phyloP scores from a whole-genome alignment of 2,797 vertebrate genomes.

The Rhinogobio ventralis region DNA sequence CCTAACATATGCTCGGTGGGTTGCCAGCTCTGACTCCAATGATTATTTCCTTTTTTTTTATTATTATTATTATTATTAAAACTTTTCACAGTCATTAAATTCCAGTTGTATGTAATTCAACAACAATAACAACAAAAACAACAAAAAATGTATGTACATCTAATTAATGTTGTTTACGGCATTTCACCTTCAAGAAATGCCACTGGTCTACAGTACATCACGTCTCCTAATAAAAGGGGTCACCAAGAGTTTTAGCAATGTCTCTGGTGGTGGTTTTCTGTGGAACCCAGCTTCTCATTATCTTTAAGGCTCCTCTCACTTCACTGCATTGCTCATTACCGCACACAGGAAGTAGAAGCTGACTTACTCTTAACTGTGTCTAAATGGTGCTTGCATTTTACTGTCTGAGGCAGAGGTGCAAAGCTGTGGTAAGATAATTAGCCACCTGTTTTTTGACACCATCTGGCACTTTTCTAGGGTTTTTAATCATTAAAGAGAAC shows the following conservation, averaged over 20 bases:
- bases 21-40: neutral
- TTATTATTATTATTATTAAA: neutral
- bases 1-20: neutral
- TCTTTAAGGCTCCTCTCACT: slow-evolving; percentile 75
- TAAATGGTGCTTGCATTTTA: slow-evolving; percentile 58
- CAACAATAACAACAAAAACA: neutral
- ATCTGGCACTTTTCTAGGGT: slow-evolving; percentile 62
- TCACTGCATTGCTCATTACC: slow-evolving; percentile 76
- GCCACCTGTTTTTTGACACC: slow-evolving; percentile 61
- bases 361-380: slow-evolving; percentile 49
- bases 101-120: neutral
- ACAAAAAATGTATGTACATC: neutral
- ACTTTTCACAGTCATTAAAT: neutral
- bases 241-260: neutral
- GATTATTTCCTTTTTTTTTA: neutral
- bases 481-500: slow-evolving; percentile 50
- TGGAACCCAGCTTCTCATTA: slow-evolving; percentile 75
- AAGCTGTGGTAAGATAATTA: slow-evolving; percentile 65
- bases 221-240: neutral
- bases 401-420: slow-evolving; percentile 59
- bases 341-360: slow-evolving; percentile 61
- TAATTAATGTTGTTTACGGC: neutral
- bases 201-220: neutral
- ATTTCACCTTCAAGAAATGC: neutral
- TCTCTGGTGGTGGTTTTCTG: slow-evolving; percentile 52